Conservation (phyloP, 2,888 invertebrate genomes). For the Galerucella pusilla region DNA sequence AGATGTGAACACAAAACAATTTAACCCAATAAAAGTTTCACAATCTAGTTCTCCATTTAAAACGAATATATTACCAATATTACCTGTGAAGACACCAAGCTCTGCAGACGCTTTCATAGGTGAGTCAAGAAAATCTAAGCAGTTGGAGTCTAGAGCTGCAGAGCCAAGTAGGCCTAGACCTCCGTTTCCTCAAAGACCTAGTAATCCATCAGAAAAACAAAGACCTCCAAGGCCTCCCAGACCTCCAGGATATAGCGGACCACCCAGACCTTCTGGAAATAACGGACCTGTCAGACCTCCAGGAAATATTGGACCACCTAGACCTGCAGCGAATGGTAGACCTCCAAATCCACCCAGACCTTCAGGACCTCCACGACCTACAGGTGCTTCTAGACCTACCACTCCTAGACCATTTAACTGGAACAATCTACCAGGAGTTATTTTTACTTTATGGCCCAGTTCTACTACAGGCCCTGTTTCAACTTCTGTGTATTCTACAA, state of each 20-base stretch:
- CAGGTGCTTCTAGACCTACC: constrained; percentile 31
- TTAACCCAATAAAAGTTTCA: too few species aligned
- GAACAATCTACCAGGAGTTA: constrained; percentile 34
- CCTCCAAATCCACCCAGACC: constrained; percentile 21
- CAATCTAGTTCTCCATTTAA: not conserved
- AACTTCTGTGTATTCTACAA: constrained; percentile 40
- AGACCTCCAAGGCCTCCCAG: constrained; percentile 35
- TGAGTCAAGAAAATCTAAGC: not conserved
- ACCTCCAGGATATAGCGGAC: constrained; percentile 27
- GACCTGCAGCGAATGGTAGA: constrained; percentile 30
- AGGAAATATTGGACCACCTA: constrained; percentile 17
- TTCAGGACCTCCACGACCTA: constrained; percentile 29
- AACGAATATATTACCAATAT: not conserved
- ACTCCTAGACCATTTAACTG: constrained; percentile 23
- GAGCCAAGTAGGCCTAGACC: constrained; percentile 13
- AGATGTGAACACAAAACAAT: not conserved
- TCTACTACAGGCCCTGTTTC: constrained; percentile 37
- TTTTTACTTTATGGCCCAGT: constrained; percentile 40
- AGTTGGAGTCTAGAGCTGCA: not conserved
- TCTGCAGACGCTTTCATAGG: not conserved
- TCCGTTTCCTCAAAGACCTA: not conserved
- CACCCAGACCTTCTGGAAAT: constrained; percentile 16
- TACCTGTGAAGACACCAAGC: not conserved
- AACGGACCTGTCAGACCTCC: constrained; percentile 31
- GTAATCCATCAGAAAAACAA: not conserved